Percentiles rank a stretch among this genome's conserved stretches.
Conservation (phyloP, 2,113 vertebrate genomes). For the Calyptommatus sinebrachiatus region DNA sequence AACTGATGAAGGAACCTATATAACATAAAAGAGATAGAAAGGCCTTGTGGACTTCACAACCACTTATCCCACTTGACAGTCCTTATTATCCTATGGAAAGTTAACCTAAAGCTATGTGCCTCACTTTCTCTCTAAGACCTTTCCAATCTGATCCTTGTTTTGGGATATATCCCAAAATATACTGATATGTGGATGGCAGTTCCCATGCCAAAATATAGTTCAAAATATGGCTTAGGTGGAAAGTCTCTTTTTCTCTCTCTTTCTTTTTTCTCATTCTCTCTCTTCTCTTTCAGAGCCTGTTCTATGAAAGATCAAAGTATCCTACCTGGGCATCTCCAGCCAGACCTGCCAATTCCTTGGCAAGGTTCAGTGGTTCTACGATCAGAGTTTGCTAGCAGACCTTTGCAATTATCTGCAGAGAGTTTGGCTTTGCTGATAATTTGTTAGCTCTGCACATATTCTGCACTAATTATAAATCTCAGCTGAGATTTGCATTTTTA, state of each 20-base stretch:
- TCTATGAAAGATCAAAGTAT: background rate
- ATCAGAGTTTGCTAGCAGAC: slow-evolving; percentile 2
- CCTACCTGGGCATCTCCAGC: background rate
- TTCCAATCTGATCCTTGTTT: too few relatives aligned
- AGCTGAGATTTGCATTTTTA: slow-evolving; percentile 74
- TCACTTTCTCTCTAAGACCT: too few relatives aligned
- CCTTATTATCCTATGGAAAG: background rate
- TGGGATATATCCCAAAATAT: too few relatives aligned
- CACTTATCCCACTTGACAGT: background rate
- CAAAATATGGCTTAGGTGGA: too few relatives aligned
- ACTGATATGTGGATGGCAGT: too few relatives aligned
- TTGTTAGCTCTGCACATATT: slow-evolving; percentile 52
- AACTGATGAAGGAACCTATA: background rate
- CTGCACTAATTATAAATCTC: slow-evolving; percentile 69
- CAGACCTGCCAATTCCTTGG: background rate
- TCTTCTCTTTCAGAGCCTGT: too few relatives aligned
- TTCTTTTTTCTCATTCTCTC: too few relatives aligned
- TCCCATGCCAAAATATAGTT: too few relatives aligned
- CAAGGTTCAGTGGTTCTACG: background rate
- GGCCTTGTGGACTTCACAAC: background rate
- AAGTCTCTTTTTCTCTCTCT: too few relatives aligned
- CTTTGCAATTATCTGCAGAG: slow-evolving; percentile 12
- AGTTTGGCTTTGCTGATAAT: slow-evolving; percentile 40
- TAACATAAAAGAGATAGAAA: too few relatives aligned
- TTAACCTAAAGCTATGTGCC: background rate